Conservation (phyloP, 2,113 vertebrate genomes). For the Pelecanoides urinatrix region DNA sequence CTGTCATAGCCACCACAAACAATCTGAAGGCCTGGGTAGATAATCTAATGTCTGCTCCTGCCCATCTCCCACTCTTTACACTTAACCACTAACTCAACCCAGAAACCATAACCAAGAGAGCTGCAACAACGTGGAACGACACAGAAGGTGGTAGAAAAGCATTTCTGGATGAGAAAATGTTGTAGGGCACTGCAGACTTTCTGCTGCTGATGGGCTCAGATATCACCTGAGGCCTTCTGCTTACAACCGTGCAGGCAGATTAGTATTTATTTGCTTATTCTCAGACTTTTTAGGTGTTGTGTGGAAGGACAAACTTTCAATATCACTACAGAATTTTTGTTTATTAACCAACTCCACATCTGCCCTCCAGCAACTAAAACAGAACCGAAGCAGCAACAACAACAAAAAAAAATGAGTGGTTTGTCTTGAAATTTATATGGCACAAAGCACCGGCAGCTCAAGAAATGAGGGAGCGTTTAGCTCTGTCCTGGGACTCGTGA, state of each 20-base stretch:
- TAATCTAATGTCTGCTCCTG: not conserved
- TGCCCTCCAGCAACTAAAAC: not conserved
- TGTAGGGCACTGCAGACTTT: not conserved
- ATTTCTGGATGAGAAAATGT: not conserved
- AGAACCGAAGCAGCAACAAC: not conserved
- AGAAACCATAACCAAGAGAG: not conserved
- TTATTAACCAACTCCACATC: not conserved
- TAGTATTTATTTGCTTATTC: not conserved
- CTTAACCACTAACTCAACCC: not conserved
- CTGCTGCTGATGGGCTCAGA: not conserved
- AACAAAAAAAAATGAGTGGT: not conserved
- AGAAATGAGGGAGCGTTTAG: not conserved
- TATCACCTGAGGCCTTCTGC: not conserved
- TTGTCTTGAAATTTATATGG: constrained; percentile 11
- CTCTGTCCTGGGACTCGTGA: not conserved
- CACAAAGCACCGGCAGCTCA: not conserved
- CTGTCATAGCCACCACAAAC: not conserved
- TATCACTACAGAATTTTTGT: not conserved
- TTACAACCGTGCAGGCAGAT: not conserved
- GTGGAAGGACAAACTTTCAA: not conserved
- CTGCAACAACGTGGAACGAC: not conserved
- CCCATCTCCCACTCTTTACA: not conserved
- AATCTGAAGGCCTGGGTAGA: too few species aligned
- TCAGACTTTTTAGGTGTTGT: not conserved
- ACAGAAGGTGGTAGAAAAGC: not conserved